Evolutionary conservation across 2,888 invertebrate species (phyloP), one percentile per base, ranked within the genome.

Genomic region (Caenorhabditis sp.): DNA sequence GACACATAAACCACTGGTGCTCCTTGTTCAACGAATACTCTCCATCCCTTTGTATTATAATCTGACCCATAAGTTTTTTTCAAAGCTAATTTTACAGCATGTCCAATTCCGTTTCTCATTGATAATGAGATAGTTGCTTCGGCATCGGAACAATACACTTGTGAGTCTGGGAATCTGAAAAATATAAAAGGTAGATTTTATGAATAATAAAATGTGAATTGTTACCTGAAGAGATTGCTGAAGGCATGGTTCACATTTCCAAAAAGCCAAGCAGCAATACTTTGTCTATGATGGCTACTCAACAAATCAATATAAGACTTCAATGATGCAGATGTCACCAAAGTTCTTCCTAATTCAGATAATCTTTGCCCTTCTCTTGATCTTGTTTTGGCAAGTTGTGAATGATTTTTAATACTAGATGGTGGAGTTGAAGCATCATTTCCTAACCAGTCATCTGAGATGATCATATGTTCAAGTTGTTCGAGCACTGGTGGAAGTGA

Each of bases 301-400:
- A 85, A 69, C 38, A 85, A 75, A 54, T 83, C 82, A 52, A 84
- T 82, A 78, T 85, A 85, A 8, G 82, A 78, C 58, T 82, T 82
- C 23, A 82, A 71, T n/a, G 80, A 80, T 1, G 81, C 75, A 0
- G 81, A 79, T 1, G 85, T 85, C 31, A 85, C 79, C 31, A 85
- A 69, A 27, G 78, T 82, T 38, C 84, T 70, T 12, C 83, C 81
- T 49, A 84, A 74, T 27, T 85, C 84, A 26, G 80, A 79, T 23
- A 85, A 61, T 27, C 78, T 73, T 43, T 82, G 82, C n/a, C 70
- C 72, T 31, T 78, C 76, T 8, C 80, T 53, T 5, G 76, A 77
- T 56, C 80, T 79, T 10, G 79, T 79, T 57, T 79, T 79, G 5
- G 67, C 70, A 23, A 79, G 70, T 63, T 71, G 74, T 4, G 61